A percentile compares a stretch with the other conserved stretches of the same genome.
Conservation (phyloP, 2,888 invertebrate genomes). For the Scrobipalpa atriplicella region DNA sequence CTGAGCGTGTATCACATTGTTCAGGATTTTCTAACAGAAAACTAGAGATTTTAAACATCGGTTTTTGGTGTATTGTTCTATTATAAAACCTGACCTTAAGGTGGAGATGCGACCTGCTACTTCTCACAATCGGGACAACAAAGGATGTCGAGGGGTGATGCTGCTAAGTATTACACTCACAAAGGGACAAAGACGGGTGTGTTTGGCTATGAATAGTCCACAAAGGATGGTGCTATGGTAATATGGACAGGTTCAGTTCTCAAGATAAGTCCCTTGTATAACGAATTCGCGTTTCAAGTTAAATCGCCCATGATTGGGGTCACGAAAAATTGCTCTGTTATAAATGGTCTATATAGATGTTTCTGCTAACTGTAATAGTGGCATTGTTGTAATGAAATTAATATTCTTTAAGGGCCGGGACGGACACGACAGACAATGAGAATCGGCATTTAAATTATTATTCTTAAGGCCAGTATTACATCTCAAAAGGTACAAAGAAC, state of each 20-base stretch:
- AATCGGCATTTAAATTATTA: conserved; percentile 18
- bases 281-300: conserved; percentile 81
- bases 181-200: conserved; percentile 77
- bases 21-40: conserved; percentile 44
- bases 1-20: conserved; percentile 56
- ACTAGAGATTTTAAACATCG: conserved; percentile 54
- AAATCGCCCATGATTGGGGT: conserved; percentile 74
- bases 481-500: neutral
- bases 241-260: conserved; percentile 76
- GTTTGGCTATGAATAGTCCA: conserved; percentile 80
- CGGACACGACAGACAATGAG: conserved; percentile 27
- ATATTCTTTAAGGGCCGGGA: conserved; percentile 45
- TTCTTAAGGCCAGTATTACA: conserved; percentile 16
- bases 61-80: conserved; percentile 64
- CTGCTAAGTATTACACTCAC: conserved; percentile 77
- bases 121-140: conserved; percentile 32
- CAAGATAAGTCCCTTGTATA: conserved; percentile 79
- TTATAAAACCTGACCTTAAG: conserved; percentile 73
- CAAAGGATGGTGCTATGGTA: conserved; percentile 74
- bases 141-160: conserved; percentile 75
- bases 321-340: conserved; percentile 38
- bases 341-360: conserved; percentile 77
- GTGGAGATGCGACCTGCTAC: conserved; percentile 49
- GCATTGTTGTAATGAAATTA: conserved; percentile 70
- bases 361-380: conserved; percentile 63